Evolutionary conservation across 2,113 vertebrate genomes (phyloP).

Genomic region (Notarius quadriscutis): DNA sequence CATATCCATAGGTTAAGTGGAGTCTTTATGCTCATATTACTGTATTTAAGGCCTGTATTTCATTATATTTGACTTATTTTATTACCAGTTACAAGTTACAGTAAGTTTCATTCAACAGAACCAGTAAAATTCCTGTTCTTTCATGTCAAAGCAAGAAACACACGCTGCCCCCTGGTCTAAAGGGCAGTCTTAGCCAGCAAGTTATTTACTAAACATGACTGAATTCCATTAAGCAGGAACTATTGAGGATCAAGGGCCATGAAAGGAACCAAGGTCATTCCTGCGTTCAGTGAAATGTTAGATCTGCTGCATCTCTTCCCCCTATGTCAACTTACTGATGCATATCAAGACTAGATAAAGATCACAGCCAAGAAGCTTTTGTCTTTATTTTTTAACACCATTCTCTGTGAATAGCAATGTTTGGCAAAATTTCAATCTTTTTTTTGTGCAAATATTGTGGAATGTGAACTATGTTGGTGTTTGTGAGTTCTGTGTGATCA

Average conservation of each 20-base stretch:
- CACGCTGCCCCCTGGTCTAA: constrained; percentile 35
- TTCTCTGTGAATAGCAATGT: constrained; percentile 34
- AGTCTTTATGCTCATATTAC: not conserved
- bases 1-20: not conserved
- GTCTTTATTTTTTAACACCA: constrained; percentile 22
- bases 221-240: constrained; percentile 53
- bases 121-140: constrained; percentile 16
- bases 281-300: constrained; percentile 70
- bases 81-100: not conserved
- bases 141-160: constrained; percentile 25
- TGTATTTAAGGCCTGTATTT: not conserved
- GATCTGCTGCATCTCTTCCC: constrained; percentile 59
- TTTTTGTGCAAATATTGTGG: constrained; percentile 20
- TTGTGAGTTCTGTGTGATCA: not conserved
- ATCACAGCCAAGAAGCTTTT: constrained; percentile 46
- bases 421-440: constrained; percentile 23
- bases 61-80: not conserved
- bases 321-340: constrained; percentile 64
- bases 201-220: constrained; percentile 41
- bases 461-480: constrained; percentile 4
- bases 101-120: constrained; percentile 26
- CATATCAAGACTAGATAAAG: constrained; percentile 67
- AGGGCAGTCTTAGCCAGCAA: constrained; percentile 32
- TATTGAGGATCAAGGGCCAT: constrained; percentile 32
- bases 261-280: constrained; percentile 68